Conservation (phyloP, 2,113 vertebrate species). For the Scalopus aquaticus region DNA sequence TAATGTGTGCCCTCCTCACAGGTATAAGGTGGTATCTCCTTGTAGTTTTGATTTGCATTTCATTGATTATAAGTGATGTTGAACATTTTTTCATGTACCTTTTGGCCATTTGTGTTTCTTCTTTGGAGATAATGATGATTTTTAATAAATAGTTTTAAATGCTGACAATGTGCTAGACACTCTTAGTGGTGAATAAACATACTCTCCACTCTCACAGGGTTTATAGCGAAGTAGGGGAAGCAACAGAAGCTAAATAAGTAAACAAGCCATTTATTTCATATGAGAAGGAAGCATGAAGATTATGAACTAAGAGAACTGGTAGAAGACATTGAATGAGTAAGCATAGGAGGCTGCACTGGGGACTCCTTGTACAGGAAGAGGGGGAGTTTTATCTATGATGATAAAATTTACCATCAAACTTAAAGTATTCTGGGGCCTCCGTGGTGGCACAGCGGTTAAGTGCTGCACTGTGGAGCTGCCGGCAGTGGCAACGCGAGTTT, state of each 20-base stretch:
- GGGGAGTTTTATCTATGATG: rapidly evolving
- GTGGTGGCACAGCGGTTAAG: no score
- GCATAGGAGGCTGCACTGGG: background rate
- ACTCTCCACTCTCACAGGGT: background rate
- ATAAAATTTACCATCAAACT: background rate
- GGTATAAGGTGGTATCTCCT: no score
- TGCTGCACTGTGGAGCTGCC: no score
- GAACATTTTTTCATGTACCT: no score
- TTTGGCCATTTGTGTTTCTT: no score
- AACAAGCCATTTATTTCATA: background rate
- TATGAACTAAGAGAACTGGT: no score
- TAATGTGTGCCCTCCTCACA: no score
- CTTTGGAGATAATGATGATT: background rate
- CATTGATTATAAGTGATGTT: no score
- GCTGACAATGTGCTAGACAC: background rate
- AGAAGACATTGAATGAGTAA: background rate
- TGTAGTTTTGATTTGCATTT: no score
- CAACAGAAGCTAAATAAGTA: background rate
- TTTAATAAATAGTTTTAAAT: background rate
- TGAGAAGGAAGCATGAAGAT: background rate
- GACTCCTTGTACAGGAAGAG: background rate
- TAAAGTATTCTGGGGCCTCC: no score
- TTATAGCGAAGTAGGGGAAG: background rate
- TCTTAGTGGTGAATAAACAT: background rate
- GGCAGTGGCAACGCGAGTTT: no score